These are phyloP conservation scores for Danaus melanippus DNA, from an alignment of 1,140 invertebrate genomes.

Conservation along the genomic window DNA sequence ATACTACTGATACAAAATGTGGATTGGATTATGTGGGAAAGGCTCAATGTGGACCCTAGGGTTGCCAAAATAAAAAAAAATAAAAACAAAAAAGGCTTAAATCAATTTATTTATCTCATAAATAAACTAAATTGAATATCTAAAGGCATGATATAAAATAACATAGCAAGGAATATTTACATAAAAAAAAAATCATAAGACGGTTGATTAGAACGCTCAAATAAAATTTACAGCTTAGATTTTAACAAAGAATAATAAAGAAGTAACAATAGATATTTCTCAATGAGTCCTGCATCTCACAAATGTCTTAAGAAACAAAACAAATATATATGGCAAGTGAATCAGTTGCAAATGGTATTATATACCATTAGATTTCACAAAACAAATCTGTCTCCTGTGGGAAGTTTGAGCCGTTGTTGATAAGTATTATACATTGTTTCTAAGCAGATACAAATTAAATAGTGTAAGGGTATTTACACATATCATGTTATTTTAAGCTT, in stretches of 20 bases:
- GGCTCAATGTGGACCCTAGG: conserved; percentile 42
- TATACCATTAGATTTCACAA: conserved; percentile 53
- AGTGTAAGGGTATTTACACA: no score
- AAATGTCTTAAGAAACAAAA: conserved; percentile 10
- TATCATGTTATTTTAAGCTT: no score
- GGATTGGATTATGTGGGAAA: conserved; percentile 9
- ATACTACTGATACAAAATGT: conserved; percentile 13
- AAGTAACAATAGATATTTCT: no score
- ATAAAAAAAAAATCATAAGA: conserved; percentile 45
- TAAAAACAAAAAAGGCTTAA: conserved; percentile 46
- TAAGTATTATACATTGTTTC: no score
- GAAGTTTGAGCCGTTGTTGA: conserved; percentile 1
- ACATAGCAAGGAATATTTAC: conserved; percentile 59
- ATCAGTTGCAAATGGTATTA: conserved; percentile 52
- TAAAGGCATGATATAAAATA: conserved; percentile 56
- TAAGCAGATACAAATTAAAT: no score
- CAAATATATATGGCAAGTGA: conserved; percentile 12
- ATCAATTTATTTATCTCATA: conserved; percentile 63
- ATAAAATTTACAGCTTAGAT: conserved; percentile 66
- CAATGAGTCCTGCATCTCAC: no score
- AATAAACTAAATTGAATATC: conserved; percentile 63
- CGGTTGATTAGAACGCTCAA: conserved; percentile 32
- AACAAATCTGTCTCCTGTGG: conserved; percentile 13
- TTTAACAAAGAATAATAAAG: conserved; percentile 12
- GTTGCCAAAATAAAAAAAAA: conserved; percentile 28